phyloP scores from a whole-genome alignment of 2,888 invertebrate genomes.

The Dolichopus griseipennis region DNA sequence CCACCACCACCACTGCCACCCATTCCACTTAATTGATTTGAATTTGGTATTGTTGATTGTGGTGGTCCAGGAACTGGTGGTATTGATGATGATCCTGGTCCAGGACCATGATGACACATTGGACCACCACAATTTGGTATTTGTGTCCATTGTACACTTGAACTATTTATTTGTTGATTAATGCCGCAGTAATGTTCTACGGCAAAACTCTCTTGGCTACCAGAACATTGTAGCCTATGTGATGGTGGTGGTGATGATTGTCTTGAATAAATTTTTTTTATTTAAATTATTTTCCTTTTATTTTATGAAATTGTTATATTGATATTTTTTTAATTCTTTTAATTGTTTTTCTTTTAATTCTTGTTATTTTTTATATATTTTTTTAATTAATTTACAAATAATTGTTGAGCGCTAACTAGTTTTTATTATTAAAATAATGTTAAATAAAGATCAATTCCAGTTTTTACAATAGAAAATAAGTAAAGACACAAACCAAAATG shows the following conservation, averaged over 20 bases:
- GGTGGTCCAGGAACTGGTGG: constrained; percentile 29
- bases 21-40: constrained; percentile 23
- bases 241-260: constrained; percentile 45
- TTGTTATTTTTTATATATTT: neutral
- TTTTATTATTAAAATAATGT: too few species aligned
- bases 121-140: constrained; percentile 27
- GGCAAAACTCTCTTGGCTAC: constrained; percentile 47
- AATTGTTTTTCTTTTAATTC: neutral
- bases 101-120: constrained; percentile 34
- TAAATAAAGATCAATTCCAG: too few species aligned
- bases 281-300: constrained; percentile 24
- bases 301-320: neutral
- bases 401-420: neutral
- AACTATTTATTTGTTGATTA: constrained; percentile 26
- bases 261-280: constrained; percentile 45
- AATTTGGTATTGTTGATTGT: constrained; percentile 30
- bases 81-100: constrained; percentile 28
- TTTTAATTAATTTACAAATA: neutral
- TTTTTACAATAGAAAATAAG: too few species aligned
- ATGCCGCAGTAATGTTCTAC: constrained; percentile 44
- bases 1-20: constrained; percentile 36
- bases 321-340: neutral
- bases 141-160: constrained; percentile 26
- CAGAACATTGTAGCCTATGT: constrained; percentile 46
- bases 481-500: too few species aligned